Percentiles rank a stretch among this genome's conserved stretches.
Evolutionary conservation across 1,140 invertebrate genomes (phyloP).

Genomic region (Zaprionus ghesquierei): DNA sequence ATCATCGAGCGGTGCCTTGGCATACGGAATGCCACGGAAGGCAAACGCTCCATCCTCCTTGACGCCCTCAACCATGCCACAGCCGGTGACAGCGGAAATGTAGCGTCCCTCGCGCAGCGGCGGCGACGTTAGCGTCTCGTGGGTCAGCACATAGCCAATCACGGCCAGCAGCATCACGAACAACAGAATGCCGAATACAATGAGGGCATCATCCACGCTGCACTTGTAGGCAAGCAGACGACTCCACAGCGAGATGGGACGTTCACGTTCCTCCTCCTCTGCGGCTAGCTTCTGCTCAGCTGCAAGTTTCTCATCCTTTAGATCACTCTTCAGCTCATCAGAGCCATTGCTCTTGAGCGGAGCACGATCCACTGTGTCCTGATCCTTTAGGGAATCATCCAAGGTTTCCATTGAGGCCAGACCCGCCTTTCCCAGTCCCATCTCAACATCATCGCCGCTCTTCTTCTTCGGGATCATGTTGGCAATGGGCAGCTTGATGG

Average conservation of each 20-base stretch:
- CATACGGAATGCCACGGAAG: slow-evolving; percentile 94
- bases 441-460: slow-evolving; percentile 82
- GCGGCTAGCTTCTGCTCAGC: slow-evolving; percentile 63
- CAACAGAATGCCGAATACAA: slow-evolving; percentile 83
- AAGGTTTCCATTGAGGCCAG: slow-evolving; percentile 91
- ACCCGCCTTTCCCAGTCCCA: slow-evolving; percentile 85
- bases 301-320: slow-evolving; percentile 75
- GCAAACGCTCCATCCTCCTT: slow-evolving; percentile 90
- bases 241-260: slow-evolving; percentile 59
- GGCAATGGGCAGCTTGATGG: slow-evolving; percentile 86
- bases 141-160: slow-evolving; percentile 85
- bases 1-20: slow-evolving; percentile 88
- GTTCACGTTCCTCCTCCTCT: slow-evolving; percentile 74
- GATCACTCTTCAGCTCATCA: slow-evolving; percentile 86
- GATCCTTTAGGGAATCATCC: slow-evolving; percentile 85
- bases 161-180: slow-evolving; percentile 87
- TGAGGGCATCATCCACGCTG: slow-evolving; percentile 83
- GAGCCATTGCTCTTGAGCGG: slow-evolving; percentile 83
- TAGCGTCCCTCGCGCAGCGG: slow-evolving; percentile 87
- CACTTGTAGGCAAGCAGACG: slow-evolving; percentile 74
- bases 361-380: slow-evolving; percentile 77
- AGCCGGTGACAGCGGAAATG: slow-evolving; percentile 89
- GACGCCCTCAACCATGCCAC: slow-evolving; percentile 90
- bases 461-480: slow-evolving; percentile 86
- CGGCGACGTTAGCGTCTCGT: slow-evolving; percentile 83